A percentile compares a stretch with the other conserved stretches of the same genome.
Evolutionary conservation across 2,113 vertebrate genomes (phyloP).

Genomic region (Machaerirhynchus nigripectus): DNA sequence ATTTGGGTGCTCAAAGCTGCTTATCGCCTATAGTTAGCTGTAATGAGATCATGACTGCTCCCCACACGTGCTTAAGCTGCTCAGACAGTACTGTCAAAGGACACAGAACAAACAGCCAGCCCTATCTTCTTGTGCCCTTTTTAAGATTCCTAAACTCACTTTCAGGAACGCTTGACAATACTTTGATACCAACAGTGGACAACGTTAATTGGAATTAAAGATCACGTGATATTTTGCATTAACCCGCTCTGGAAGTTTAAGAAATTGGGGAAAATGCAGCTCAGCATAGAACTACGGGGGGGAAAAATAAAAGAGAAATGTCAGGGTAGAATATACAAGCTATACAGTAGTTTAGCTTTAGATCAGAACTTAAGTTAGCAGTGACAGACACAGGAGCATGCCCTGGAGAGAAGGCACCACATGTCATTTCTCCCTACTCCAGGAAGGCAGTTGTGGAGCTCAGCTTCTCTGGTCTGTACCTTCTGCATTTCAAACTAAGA

Average conservation of each 20-base stretch:
- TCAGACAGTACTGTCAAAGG: slow-evolving; percentile 45
- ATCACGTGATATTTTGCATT: not conserved
- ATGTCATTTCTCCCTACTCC: not conserved
- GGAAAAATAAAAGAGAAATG: not conserved
- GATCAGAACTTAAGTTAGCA: not conserved
- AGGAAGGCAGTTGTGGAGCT: not conserved
- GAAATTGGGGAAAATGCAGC: not conserved
- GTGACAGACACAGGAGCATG: not conserved
- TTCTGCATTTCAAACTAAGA: not conserved
- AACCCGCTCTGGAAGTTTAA: not conserved
- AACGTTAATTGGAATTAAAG: not conserved
- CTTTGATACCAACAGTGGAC: not conserved
- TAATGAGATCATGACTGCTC: slow-evolving; percentile 51
- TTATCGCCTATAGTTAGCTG: slow-evolving; percentile 42
- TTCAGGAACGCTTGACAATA: not conserved
- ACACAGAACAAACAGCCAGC: slow-evolving; percentile 15
- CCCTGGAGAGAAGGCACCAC: not conserved
- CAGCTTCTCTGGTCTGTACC: not conserved
- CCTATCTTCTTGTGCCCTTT: not conserved
- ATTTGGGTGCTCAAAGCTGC: slow-evolving; percentile 45
- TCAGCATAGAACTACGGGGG: rapidly evolving
- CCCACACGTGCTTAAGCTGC: slow-evolving; percentile 48
- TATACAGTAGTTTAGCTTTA: not conserved
- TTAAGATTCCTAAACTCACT: not conserved
- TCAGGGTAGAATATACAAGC: not conserved